phyloP scores from a whole-genome alignment of 2,888 invertebrate species.

The Cistogaster globosa region DNA sequence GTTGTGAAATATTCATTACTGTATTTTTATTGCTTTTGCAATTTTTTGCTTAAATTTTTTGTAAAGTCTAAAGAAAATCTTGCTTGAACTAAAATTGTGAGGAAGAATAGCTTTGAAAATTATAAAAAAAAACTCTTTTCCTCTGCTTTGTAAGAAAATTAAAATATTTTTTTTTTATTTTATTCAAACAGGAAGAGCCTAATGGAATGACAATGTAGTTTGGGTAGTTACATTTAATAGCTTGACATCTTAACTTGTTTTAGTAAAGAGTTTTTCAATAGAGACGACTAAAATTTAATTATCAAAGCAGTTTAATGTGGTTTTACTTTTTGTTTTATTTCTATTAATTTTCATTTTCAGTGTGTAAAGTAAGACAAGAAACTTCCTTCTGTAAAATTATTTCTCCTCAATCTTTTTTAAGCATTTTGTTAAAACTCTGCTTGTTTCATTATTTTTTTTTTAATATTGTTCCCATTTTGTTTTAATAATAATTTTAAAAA shows the following conservation, averaged over 20 bases:
- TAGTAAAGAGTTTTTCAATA: too few species aligned
- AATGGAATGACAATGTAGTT: neutral
- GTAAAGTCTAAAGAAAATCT: neutral
- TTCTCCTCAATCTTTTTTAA: too few species aligned
- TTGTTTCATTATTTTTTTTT: too few species aligned
- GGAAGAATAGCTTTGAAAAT: neutral
- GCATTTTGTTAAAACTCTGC: too few species aligned
- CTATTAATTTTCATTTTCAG: too few species aligned
- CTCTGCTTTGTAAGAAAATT: neutral
- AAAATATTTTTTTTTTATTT: neutral
- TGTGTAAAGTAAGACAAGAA: too few species aligned
- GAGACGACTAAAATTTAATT: too few species aligned
- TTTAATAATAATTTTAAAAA: too few species aligned
- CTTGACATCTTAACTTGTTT: too few species aligned
- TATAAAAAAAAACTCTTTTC: neutral
- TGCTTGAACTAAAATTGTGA: neutral
- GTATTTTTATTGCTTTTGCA: neutral
- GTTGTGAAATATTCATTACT: constrained; percentile 69
- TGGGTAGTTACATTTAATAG: neutral
- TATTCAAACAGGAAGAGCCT: neutral
- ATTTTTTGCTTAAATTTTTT: constrained; percentile 10
- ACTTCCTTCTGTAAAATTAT: too few species aligned
- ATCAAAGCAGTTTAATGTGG: too few species aligned
- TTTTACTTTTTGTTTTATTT: too few species aligned
- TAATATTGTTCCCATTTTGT: neutral